Percentiles rank a stretch among this genome's conserved stretches.
These are phyloP conservation scores for Caenorhabditis inopinata DNA, from an alignment of 1,140 invertebrate species.

Conservation along the genomic window DNA sequence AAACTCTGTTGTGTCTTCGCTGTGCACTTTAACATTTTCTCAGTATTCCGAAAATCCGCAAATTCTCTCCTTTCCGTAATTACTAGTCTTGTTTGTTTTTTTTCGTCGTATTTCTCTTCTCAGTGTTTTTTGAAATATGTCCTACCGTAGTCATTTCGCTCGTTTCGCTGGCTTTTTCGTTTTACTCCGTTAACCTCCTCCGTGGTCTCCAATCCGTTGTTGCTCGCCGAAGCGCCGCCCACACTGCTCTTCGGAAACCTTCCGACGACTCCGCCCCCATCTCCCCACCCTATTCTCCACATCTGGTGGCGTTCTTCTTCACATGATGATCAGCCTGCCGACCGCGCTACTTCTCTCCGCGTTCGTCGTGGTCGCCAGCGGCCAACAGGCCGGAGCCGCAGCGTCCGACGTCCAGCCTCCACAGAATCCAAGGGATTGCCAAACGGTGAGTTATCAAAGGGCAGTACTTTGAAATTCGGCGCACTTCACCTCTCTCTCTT, in stretches of 20 bases:
- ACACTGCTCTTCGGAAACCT: too few species aligned
- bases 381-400: not conserved
- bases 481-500: too few species aligned
- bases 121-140: too few species aligned
- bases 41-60: not conserved
- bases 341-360: not conserved
- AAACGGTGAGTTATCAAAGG: not conserved
- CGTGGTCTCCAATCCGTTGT: not conserved
- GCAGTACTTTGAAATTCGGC: too few species aligned
- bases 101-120: not conserved
- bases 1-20: not conserved
- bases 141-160: too few species aligned
- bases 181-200: not conserved
- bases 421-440: constrained; percentile 5
- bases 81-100: not conserved
- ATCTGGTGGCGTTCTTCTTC: too few species aligned
- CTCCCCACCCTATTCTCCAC: not conserved
- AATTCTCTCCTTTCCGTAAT: not conserved
- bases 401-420: not conserved
- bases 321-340: constrained; percentile 14
- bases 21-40: not conserved
- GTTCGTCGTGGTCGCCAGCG: not conserved
- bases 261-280: not conserved
- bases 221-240: not conserved
- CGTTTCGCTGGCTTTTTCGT: too few species aligned